Evolutionary conservation across 2,113 vertebrate species (phyloP).

Genomic region (Neogobius melanostomus): DNA sequence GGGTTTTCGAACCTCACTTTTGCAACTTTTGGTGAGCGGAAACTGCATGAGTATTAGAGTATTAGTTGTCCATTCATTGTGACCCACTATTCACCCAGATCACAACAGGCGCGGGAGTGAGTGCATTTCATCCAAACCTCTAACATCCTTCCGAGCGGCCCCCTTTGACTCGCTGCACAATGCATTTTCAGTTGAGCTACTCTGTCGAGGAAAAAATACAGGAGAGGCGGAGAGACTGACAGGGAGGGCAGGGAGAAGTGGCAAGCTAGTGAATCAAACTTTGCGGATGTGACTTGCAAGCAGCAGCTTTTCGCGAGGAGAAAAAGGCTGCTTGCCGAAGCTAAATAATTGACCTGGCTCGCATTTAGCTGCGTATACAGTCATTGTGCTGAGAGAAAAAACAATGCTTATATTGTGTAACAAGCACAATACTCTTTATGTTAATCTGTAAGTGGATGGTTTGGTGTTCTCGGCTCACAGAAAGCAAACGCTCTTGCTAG

Average conservation of each 20-base stretch:
- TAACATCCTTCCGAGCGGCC: not conserved
- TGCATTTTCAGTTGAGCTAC: slow-evolving; percentile 17
- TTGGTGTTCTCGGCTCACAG: too few species aligned
- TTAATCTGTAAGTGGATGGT: too few species aligned
- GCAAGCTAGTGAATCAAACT: slow-evolving; percentile 1
- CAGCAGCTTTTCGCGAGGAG: not conserved
- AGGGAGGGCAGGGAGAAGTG: not conserved
- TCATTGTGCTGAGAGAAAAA: too few species aligned
- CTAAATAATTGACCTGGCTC: not conserved
- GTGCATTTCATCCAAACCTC: not conserved
- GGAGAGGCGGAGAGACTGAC: not conserved
- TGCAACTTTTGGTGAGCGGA: slow-evolving; percentile 2
- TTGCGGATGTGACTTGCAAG: not conserved
- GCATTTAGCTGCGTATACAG: too few species aligned
- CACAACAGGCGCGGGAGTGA: slow-evolving; percentile 11
- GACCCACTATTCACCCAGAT: slow-evolving; percentile 28
- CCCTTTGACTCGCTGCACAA: slow-evolving; percentile 36
- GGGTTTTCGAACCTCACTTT: slow-evolving; percentile 3
- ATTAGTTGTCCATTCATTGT: slow-evolving; percentile 11
- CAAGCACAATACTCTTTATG: too few species aligned
- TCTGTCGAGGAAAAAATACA: not conserved
- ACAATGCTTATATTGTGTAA: too few species aligned
- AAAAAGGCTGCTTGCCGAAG: not conserved
- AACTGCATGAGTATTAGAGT: slow-evolving; percentile 32
- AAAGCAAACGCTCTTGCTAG: too few species aligned